Base-by-base conservation (phyloP, 2,797 vertebrate genomes). In the Cygnus olor region DNA sequence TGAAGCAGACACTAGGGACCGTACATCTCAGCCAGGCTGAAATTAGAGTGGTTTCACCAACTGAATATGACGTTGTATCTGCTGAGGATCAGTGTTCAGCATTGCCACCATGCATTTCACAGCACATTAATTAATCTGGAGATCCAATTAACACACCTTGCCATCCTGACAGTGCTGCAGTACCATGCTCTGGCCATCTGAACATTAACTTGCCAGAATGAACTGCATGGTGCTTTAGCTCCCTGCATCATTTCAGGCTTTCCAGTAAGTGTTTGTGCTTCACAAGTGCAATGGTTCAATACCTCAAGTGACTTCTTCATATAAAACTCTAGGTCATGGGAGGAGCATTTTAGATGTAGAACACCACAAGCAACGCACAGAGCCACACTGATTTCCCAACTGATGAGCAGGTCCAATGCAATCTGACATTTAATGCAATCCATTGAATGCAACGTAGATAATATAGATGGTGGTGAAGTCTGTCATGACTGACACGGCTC, bases 91-190 rank as follows among this genome's bases (percentile, higher is more conserved):
- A 79, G 32, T 27, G 11, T 78, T 85, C 69, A 76, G n/a, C 54
- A 19, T 32, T 38, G 76, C 40, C 49, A 45, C 80, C 0, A 0
- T 49, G 60, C n/a, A 38, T 54, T 89, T 80, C 72, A 57, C 61
- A 68, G 72, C 25, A 34, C 38, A 14, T 78, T 38, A 40, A 85
- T 85, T 80, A 71, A 81, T 57, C 28, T 54, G 61, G 45, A 76
- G 56, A 42, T 11, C 18, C 6, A 64, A 5, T 11, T 36, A 36
- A 27, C 30, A 8, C 4, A 18, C 5, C 6, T 60, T 0, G 0
- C 34, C 15, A 1, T 54, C 13, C 73, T 81, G 61, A 21, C 30
- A 21, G 51, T 18, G 10, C 42, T 47, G 49, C 32, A 5, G 6
- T 36, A 38, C 15, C 19, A 7, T 3, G 22, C 19, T 51, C 16